Conservation (phyloP, 2,888 invertebrate genomes). For the Xestia xanthographa region DNA sequence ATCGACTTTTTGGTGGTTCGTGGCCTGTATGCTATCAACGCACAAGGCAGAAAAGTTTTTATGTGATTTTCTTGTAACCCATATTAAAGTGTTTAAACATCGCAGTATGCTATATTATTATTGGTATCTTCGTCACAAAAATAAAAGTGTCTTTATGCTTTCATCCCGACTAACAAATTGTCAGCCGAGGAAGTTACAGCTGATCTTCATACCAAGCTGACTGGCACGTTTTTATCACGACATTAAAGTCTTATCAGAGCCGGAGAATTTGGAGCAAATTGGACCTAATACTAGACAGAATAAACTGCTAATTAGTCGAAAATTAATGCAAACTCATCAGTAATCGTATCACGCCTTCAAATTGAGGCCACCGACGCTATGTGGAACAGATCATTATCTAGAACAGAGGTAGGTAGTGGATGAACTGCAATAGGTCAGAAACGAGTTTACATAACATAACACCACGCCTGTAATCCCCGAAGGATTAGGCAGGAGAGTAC, state of each 20-base stretch:
- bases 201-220: background rate
- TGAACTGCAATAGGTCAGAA: constrained; percentile 20
- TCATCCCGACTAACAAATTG: background rate
- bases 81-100: too few species aligned
- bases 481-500: background rate
- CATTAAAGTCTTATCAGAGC: background rate
- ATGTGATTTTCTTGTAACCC: too few species aligned
- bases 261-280: background rate
- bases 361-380: constrained; percentile 30
- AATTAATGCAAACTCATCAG: constrained; percentile 7
- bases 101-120: too few species aligned
- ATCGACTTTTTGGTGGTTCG: too few species aligned
- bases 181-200: background rate
- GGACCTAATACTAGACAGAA: background rate
- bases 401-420: constrained; percentile 21
- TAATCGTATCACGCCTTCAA: constrained; percentile 13
- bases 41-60: too few species aligned
- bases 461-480: background rate
- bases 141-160: background rate
- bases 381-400: constrained; percentile 40
- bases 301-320: constrained; percentile 11
- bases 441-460: background rate
- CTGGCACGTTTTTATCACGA: background rate
- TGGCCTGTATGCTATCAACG: too few species aligned
- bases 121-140: background rate